Percentiles rank a stretch among this genome's conserved stretches.
Evolutionary conservation across 2,797 vertebrate genomes (phyloP).

Genomic region (Glyptemys insculpta): DNA sequence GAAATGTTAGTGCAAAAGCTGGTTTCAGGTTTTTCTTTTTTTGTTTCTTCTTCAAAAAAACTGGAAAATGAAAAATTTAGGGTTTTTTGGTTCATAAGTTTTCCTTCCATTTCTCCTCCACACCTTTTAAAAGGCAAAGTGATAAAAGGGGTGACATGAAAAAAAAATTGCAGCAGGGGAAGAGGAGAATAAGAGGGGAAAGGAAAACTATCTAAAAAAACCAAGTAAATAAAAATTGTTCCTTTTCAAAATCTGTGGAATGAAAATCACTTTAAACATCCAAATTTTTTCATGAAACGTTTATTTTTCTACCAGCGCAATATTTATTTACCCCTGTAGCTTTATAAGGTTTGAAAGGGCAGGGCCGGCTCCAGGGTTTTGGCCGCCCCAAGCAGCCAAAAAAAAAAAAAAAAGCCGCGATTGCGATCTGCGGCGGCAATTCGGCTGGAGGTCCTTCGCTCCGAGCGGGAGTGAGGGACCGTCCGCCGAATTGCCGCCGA

Average conservation of each 20-base stretch:
- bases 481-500: no score
- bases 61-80: background rate
- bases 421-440: no score
- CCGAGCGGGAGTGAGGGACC: no score
- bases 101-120: background rate
- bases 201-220: background rate
- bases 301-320: background rate
- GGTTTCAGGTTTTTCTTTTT: background rate
- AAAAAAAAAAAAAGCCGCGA: no score
- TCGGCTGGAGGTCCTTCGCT: no score
- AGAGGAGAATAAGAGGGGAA: background rate
- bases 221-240: background rate
- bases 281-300: background rate
- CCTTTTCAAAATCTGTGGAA: background rate
- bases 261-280: background rate
- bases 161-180: background rate
- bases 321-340: background rate
- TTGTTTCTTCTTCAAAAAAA: background rate
- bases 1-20: background rate
- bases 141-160: background rate
- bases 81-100: background rate
- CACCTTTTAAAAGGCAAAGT: background rate
- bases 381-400: no score
- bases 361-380: no score
- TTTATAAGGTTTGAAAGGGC: background rate